These are phyloP conservation scores for Bungarus multicinctus DNA, from an alignment of 2,113 vertebrate genomes.

Conservation along the genomic window DNA sequence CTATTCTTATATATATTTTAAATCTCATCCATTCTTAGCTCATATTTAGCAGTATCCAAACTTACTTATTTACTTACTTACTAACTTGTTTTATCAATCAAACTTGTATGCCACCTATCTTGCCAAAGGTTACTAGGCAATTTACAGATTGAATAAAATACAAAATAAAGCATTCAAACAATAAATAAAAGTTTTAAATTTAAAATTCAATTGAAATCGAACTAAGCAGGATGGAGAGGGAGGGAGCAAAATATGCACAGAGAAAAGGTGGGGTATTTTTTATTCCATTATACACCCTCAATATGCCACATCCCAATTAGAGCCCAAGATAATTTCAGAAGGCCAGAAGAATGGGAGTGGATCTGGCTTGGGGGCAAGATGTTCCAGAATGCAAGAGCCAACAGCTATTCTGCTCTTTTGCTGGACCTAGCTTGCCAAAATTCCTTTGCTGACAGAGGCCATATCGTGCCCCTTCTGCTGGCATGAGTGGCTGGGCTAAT, in stretches of 20 bases:
- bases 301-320: neutral
- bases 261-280: neutral
- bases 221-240: neutral
- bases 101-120: neutral
- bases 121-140: neutral
- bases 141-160: neutral
- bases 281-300: neutral
- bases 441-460: neutral
- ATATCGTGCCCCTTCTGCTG: neutral
- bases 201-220: neutral
- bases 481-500: neutral
- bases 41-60: neutral
- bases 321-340: neutral
- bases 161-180: neutral
- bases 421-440: neutral
- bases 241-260: neutral
- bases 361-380: neutral
- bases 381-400: neutral
- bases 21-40: neutral
- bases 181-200: neutral
- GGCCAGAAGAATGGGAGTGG: neutral
- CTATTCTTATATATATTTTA: neutral
- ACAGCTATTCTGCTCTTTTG: neutral
- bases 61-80: neutral
- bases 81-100: neutral